These are phyloP conservation scores for Vannuccia rotundouncinata DNA, from an alignment of 2,888 invertebrate species.

Conservation along the genomic window DNA sequence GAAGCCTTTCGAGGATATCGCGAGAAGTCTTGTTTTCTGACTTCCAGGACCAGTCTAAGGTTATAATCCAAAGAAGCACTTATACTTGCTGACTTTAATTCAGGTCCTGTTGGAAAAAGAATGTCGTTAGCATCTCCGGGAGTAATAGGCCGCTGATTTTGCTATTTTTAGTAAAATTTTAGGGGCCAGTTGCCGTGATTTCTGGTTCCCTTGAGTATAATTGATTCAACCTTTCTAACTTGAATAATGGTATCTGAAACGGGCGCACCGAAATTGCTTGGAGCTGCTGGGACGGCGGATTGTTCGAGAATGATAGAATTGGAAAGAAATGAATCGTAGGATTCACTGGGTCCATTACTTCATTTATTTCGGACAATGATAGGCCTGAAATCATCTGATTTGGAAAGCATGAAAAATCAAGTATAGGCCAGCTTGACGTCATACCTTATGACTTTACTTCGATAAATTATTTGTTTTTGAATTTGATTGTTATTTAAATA, in stretches of 20 bases:
- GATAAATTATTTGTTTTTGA: not conserved
- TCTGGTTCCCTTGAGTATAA: conserved; percentile 14
- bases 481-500: conserved; percentile 7
- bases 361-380: conserved; percentile 13
- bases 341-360: conserved; percentile 18
- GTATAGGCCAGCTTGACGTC: conserved; percentile 13
- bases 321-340: not conserved
- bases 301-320: conserved; percentile 26
- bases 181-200: not conserved
- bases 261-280: conserved; percentile 19
- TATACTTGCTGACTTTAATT: conserved; percentile 24
- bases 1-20: no score
- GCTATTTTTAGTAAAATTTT: conserved; percentile 5
- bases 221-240: conserved; percentile 19
- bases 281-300: conserved; percentile 12
- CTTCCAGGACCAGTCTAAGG: not conserved
- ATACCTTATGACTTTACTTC: conserved; percentile 12
- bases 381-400: conserved; percentile 25
- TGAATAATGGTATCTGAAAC: conserved; percentile 1
- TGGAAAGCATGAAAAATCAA: conserved; percentile 24
- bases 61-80: conserved; percentile 13
- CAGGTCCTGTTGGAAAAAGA: conserved; percentile 10
- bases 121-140: conserved; percentile 23
- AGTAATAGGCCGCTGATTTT: conserved; percentile 8
- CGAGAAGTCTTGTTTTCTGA: conserved; percentile 9